Evolutionary conservation across 2,888 invertebrate species (phyloP).

Genomic region (Heliconius aoede): DNA sequence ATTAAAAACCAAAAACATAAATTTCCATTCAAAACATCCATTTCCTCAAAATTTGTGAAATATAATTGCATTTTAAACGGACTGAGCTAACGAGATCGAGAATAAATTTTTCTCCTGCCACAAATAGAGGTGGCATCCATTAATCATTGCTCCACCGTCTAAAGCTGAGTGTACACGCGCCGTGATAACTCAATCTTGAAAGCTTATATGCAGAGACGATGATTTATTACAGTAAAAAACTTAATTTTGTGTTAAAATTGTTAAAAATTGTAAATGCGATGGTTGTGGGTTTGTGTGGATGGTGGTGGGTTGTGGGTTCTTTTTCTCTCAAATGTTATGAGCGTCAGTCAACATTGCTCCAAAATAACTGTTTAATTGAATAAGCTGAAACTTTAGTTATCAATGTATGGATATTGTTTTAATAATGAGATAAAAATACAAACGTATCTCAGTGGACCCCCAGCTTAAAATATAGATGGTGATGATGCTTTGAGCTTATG

Average conservation of each 20-base stretch:
- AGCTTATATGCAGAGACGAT: conserved; percentile 4
- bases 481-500: background rate
- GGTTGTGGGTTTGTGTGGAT: background rate
- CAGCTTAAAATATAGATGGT: background rate
- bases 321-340: too few relatives aligned
- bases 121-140: conserved; percentile 35
- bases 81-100: conserved; percentile 40
- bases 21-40: background rate
- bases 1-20: background rate
- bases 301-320: background rate
- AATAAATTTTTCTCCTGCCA: conserved; percentile 41
- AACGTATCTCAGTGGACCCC: too few relatives aligned
- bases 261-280: background rate
- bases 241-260: background rate
- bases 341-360: too few relatives aligned
- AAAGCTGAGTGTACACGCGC: conserved; percentile 24
- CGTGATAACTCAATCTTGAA: conserved; percentile 28
- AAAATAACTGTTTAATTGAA: too few relatives aligned
- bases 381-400: too few relatives aligned
- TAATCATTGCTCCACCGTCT: conserved; percentile 31
- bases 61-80: conserved; percentile 37
- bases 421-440: too few relatives aligned
- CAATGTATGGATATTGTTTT: too few relatives aligned
- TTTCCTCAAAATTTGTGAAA: conserved; percentile 24
- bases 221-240: conserved; percentile 1